Evolutionary conservation across 2,797 vertebrate genomes (phyloP).

Genomic region (Arremon brunneinucha): DNA sequence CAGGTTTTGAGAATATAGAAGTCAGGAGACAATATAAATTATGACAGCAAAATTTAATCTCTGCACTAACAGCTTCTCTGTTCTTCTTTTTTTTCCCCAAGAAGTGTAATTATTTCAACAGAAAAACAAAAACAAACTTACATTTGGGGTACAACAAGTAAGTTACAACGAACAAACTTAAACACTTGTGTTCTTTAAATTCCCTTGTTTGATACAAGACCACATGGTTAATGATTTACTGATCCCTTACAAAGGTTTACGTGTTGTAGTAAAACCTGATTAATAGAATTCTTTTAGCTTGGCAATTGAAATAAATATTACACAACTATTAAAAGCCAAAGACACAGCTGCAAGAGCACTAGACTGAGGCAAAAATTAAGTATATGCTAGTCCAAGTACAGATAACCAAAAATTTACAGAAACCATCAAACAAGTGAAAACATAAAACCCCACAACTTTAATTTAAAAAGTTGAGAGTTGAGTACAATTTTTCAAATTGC

Average conservation of each 20-base stretch:
- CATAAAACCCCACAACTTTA: background rate
- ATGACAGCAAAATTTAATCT: constrained; percentile 32
- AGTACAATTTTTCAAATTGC: background rate
- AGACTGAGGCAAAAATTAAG: background rate
- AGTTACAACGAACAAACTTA: constrained; percentile 65
- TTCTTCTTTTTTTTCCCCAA: background rate
- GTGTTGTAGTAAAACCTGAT: constrained; percentile 12
- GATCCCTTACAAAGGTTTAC: constrained; percentile 32
- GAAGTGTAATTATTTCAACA: constrained; percentile 33
- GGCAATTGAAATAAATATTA: background rate
- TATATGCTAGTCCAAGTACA: background rate
- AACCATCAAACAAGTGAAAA: background rate
- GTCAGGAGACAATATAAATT: background rate
- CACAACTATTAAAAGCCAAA: background rate
- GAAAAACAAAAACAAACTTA: background rate
- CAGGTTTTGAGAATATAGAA: background rate
- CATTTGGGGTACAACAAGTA: background rate
- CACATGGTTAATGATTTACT: constrained; percentile 48
- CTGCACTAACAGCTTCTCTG: constrained; percentile 8
- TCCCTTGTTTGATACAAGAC: constrained; percentile 47
- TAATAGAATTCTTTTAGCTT: background rate
- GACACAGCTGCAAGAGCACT: background rate
- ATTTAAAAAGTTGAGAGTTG: background rate
- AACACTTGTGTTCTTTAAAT: constrained; percentile 62
- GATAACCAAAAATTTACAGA: background rate